Percentiles rank a stretch among this genome's conserved stretches.
These are phyloP conservation scores for Xestoiulus laeticollis DNA, from an alignment of 2,888 invertebrate genomes.

Conservation along the genomic window DNA sequence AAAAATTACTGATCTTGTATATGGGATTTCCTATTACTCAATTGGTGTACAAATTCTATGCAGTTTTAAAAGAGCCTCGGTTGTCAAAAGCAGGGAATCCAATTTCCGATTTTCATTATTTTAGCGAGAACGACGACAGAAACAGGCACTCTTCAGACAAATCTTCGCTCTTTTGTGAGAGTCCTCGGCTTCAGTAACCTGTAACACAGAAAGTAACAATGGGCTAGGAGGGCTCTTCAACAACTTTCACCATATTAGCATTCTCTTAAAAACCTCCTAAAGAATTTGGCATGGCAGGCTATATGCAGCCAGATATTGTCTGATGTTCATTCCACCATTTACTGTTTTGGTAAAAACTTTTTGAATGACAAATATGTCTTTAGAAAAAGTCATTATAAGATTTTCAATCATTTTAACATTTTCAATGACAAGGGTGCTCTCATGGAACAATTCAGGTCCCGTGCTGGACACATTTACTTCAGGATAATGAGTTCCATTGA, in stretches of 20 bases:
- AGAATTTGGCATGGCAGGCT: no score
- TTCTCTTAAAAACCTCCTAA: not conserved
- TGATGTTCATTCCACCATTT: not conserved
- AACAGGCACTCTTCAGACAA: not conserved
- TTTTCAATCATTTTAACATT: no score
- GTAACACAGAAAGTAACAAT: not conserved
- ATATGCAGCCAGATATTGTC: not conserved
- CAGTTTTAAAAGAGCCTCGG: not conserved
- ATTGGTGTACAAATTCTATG: not conserved
- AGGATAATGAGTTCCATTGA: no score
- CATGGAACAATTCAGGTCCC: no score
- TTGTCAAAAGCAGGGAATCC: not conserved
- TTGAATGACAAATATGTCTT: not conserved
- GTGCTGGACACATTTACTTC: no score
- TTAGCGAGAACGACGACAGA: not conserved
- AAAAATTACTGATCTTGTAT: not conserved
- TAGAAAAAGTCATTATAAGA: no score
- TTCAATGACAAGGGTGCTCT: no score
- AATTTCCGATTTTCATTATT: constrained; percentile 27
- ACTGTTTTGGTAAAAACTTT: not conserved
- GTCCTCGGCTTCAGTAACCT: not conserved
- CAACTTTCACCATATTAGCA: not conserved
- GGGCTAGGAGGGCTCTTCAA: not conserved
- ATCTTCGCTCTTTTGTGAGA: not conserved
- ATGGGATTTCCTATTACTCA: not conserved